Evolutionary conservation across 92 coral and sea anemone genomes (phyloP).

Genomic region (Isaurus tuberculatus): DNA sequence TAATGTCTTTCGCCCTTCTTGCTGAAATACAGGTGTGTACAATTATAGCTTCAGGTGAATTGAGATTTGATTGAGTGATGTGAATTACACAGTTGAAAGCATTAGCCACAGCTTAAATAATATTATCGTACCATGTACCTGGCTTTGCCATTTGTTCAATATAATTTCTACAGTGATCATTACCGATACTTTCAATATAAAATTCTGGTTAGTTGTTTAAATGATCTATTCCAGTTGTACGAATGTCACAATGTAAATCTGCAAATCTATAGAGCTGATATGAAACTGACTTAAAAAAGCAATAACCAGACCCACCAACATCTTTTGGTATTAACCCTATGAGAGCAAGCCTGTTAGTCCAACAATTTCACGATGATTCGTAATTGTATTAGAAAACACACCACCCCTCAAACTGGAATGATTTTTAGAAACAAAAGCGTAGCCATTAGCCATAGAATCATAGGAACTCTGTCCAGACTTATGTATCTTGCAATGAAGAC

Average conservation of each 20-base stretch:
- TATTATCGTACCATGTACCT: conserved; percentile 68
- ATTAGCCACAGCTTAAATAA: conserved; percentile 65
- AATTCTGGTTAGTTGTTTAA: not conserved
- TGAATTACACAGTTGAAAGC: conserved; percentile 60
- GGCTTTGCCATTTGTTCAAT: conserved; percentile 57
- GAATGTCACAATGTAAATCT: conserved; percentile 62
- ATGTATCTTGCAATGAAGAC: too few species aligned
- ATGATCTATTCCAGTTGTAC: conserved; percentile 43
- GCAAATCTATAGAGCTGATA: conserved; percentile 67
- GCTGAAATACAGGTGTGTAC: conserved; percentile 34
- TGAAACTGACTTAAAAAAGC: conserved; percentile 72
- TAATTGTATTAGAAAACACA: conserved; percentile 35
- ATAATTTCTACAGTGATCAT: conserved; percentile 23
- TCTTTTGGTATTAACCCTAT: conserved; percentile 63
- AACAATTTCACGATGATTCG: conserved; percentile 25
- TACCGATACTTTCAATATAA: not conserved
- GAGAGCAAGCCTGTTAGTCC: conserved; percentile 40
- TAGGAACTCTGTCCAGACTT: too few species aligned
- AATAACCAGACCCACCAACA: conserved; percentile 73
- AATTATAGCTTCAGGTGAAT: conserved; percentile 41
- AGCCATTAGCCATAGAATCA: too few species aligned
- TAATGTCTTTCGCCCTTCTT: conserved; percentile 42
- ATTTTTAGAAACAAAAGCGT: not conserved
- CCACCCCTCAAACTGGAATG: conserved; percentile 52
- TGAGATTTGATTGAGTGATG: conserved; percentile 48